Evolutionary conservation across 2,888 invertebrate genomes (phyloP), one percentile per base, ranked within the genome.

Genomic region (Oxycera nigricornis): DNA sequence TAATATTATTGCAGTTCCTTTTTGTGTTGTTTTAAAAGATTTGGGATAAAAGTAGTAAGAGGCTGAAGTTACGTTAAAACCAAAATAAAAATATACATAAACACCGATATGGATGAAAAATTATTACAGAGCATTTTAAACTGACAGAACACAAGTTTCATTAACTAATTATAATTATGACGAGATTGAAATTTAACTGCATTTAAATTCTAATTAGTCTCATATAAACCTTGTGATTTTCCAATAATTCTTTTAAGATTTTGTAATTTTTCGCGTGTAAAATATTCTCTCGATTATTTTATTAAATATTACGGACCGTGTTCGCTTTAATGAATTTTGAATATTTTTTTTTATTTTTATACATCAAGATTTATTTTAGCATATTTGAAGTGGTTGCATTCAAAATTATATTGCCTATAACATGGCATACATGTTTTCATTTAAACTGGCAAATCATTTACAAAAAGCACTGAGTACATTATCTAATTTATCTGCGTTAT

Each of bases 1-100:
- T 65, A 65, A 65, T 65, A 41, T 41, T 41, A 65, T 65, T 65
- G 65, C 65, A 22, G 41, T 65, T 39, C 39, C 39, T 41, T n/a
- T 65, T 24, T 11, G 14, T 65, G 41, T 41, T 39, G 17, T 24
- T 65, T 41, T n/a, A n/a, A n/a, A n/a, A n/a, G n/a, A n/a, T n/a
- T n/a, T n/a, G n/a, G n/a, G n/a, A n/a, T n/a, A n/a, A n/a, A n/a
- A n/a, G n/a, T n/a, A n/a, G n/a, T n/a, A n/a, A n/a, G n/a, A n/a
- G n/a, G n/a, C n/a, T n/a, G n/a, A n/a, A n/a, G n/a, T n/a, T n/a
- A n/a, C n/a, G n/a, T n/a, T n/a, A n/a, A 39, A 9, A 39, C 39
- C 14, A 39, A 9, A 39, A 39, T 39, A 39, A 39, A 1, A 1
- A n/a, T 14, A n/a, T 50, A 50, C 17, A 55, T 24, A 55, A 20